phyloP scores from a whole-genome alignment of 2,113 vertebrate genomes.

The Urocolius indicus region DNA sequence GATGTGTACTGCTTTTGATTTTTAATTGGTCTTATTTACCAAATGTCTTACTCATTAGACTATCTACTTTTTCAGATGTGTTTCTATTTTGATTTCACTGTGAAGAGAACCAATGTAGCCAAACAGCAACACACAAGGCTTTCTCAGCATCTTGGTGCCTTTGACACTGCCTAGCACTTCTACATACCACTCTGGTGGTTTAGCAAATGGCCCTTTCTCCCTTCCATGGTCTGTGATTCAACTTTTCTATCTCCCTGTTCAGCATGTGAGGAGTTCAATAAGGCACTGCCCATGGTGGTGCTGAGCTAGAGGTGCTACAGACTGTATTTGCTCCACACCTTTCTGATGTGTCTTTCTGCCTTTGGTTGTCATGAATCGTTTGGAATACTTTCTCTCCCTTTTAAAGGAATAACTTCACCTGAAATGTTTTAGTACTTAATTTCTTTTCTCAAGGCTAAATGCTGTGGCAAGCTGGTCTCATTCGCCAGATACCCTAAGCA shows the following conservation, averaged over 20 bases:
- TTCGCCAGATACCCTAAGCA: neutral
- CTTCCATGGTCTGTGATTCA: neutral
- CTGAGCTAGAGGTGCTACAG: neutral
- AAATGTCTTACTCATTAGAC: constrained; percentile 77
- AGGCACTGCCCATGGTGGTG: neutral
- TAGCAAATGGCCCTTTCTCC: neutral
- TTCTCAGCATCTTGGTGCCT: neutral
- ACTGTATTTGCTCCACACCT: neutral
- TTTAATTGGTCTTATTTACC: constrained; percentile 81
- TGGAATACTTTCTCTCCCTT: neutral
- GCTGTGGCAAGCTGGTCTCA: neutral
- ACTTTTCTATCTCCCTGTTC: neutral
- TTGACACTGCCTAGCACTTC: neutral
- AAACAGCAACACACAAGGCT: neutral
- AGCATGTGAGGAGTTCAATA: neutral
- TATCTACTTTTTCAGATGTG: constrained; percentile 77
- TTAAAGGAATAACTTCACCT: neutral
- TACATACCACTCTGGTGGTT: neutral
- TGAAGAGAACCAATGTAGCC: constrained; percentile 16
- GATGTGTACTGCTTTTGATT: constrained; percentile 73
- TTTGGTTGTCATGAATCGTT: neutral
- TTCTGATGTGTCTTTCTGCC: neutral
- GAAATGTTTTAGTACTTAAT: neutral
- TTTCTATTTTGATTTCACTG: constrained; percentile 35
- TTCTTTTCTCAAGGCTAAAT: neutral